These are phyloP conservation scores for Apeira syringaria DNA, from an alignment of 2,888 invertebrate species.

Conservation along the genomic window DNA sequence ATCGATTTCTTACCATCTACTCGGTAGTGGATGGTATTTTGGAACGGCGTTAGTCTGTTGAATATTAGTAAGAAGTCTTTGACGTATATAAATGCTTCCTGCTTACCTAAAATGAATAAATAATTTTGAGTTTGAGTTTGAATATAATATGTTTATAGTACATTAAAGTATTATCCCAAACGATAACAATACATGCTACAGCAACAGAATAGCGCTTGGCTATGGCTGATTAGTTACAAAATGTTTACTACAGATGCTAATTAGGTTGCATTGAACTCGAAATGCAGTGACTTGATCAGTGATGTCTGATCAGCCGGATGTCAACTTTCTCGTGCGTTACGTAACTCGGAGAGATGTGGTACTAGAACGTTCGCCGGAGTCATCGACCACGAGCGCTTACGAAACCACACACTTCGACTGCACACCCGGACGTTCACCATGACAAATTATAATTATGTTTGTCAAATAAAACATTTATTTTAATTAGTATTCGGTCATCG, in stretches of 20 bases:
- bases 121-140: no score
- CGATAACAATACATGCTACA: no score
- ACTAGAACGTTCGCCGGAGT: slow-evolving; percentile 81
- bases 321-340: slow-evolving; percentile 81
- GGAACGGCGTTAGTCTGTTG: no score
- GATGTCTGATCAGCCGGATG: slow-evolving; percentile 62
- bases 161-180: no score
- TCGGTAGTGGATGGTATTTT: no score
- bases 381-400: slow-evolving; percentile 81
- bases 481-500: background rate
- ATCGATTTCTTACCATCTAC: no score
- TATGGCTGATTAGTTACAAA: slow-evolving; percentile 21
- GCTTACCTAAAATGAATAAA: no score
- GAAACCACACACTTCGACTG: slow-evolving; percentile 60
- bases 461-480: slow-evolving; percentile 15
- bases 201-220: no score
- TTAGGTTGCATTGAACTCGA: slow-evolving; percentile 48
- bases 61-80: no score
- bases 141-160: no score
- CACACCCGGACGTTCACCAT: slow-evolving; percentile 52
- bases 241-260: slow-evolving; percentile 32
- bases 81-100: no score
- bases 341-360: slow-evolving; percentile 72
- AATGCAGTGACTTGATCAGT: slow-evolving; percentile 47
- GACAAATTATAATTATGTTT: slow-evolving; percentile 18